A percentile compares a stretch with the other conserved stretches of the same genome.
Conservation (phyloP, 2,113 vertebrate species). For the Cynopterus brachyotis region DNA sequence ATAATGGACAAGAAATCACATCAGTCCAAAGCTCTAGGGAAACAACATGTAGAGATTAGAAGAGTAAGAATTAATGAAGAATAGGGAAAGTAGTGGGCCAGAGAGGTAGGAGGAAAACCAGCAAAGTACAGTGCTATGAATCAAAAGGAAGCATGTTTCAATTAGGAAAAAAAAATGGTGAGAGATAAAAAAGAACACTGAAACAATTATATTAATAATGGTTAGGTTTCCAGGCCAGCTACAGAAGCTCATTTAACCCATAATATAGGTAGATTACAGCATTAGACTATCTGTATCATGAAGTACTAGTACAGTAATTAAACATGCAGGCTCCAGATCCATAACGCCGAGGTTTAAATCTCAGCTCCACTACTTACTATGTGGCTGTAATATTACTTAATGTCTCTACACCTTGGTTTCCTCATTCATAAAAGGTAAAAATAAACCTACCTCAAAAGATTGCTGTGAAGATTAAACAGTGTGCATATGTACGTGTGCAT, state of each 20-base stretch:
- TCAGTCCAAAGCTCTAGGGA: neutral
- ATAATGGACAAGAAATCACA: neutral
- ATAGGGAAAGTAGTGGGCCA: constrained; percentile 18
- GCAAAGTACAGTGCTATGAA: neutral
- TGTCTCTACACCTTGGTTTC: neutral
- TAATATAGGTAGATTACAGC: neutral
- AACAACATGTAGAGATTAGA: constrained; percentile 4
- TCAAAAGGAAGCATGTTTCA: constrained; percentile 29
- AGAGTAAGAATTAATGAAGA: neutral
- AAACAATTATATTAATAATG: neutral
- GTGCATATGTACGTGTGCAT: neutral
- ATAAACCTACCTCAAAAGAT: neutral
- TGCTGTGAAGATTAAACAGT: neutral
- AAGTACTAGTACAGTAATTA: neutral
- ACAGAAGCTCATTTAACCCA: neutral
- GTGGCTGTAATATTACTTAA: neutral
- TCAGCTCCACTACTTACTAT: neutral
- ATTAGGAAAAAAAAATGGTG: neutral
- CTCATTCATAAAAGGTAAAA: constrained; percentile 17
- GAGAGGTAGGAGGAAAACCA: neutral
- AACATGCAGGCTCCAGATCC: neutral
- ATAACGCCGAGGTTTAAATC: neutral
- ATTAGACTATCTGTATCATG: neutral
- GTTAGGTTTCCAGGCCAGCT: neutral
- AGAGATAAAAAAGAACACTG: neutral